Base-by-base conservation (phyloP, 2,797 vertebrate species). In the Scyliorhinus canicula region DNA sequence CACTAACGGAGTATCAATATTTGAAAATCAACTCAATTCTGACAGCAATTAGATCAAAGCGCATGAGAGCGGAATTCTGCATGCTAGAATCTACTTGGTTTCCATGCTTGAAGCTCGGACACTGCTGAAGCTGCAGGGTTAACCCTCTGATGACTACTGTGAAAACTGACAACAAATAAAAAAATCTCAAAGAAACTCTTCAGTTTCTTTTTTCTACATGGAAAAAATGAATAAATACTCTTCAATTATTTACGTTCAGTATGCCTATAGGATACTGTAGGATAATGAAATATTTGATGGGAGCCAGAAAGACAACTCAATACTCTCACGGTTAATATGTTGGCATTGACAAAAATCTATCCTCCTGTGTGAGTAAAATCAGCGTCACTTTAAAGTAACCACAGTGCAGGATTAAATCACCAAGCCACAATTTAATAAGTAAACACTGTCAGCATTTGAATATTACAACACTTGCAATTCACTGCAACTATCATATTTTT, bases 341-440 rank as follows among this genome's bases (percentile, higher is more conserved):
- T 90, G 57, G 12, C 31, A 90, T 90, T 60, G 52, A 60, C 35
- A 88, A 88, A n/a, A 40, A 9, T 16, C 19, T 28, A 40, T 31
- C 26, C 6, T 67, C 24, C 28, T 93, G 9, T 44, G 4, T 1
- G 19, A 71, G 12, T 94, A 16, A 71, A 74, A 69, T 52, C 44
- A 69, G 44, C 69, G 88, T 91, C 40, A 21, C 63, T 50, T 47
- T 69, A 71, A 71, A 44, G 24, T 12, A 71, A 94, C 31, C 74
- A 94, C 28, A 94, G 44, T n/a, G 14, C 47, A 94, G 71, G 47
- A 52, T n/a, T 94, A 93, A 93, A 93, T 52, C 65, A 93, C 65
- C 0, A 93, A 65, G 93, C 11, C n/a, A 93, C 16, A 71, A 47
- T 69, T 93, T 44, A 69, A 93, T 44, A 26, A 44, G 26, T 12